These are phyloP conservation scores for Alaudala cheleensis DNA, from an alignment of 2,113 vertebrate species.

Conservation along the genomic window DNA sequence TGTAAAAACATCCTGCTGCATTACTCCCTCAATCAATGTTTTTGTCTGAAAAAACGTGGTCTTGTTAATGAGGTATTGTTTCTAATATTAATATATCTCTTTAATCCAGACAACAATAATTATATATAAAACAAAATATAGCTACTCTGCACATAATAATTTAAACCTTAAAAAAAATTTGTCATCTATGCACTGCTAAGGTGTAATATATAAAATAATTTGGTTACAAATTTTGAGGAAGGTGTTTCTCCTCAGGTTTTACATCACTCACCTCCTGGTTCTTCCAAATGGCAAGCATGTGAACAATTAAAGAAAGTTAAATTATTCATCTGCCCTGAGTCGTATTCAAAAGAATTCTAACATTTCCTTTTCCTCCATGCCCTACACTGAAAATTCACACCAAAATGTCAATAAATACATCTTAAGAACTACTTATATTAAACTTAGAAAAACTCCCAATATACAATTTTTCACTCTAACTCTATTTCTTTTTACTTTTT, in stretches of 20 bases:
- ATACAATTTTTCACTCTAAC: not conserved
- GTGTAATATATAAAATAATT: not conserved
- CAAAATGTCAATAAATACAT: not conserved
- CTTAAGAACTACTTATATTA: not conserved
- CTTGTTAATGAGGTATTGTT: not conserved
- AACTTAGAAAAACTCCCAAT: not conserved
- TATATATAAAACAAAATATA: not conserved
- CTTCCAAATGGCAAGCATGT: conserved; percentile 65
- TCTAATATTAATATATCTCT: not conserved
- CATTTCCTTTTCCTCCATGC: not conserved
- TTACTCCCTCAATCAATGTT: not conserved
- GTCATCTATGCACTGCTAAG: not conserved
- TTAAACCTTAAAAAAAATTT: not conserved
- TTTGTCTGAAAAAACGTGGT: not conserved
- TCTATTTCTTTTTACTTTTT: not conserved
- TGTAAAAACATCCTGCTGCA: not conserved
- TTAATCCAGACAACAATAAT: not conserved
- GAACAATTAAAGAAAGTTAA: conserved; percentile 9
- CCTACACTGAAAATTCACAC: not conserved
- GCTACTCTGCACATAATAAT: not conserved
- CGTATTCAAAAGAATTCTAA: not conserved
- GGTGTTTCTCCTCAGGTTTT: not conserved
- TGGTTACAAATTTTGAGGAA: not conserved
- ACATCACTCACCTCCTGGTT: conserved; percentile 68
- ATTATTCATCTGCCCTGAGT: not conserved